Percentiles rank a stretch among this genome's conserved stretches.
Conservation (phyloP, 2,888 invertebrate genomes). For the Eupithecia abbreviata region DNA sequence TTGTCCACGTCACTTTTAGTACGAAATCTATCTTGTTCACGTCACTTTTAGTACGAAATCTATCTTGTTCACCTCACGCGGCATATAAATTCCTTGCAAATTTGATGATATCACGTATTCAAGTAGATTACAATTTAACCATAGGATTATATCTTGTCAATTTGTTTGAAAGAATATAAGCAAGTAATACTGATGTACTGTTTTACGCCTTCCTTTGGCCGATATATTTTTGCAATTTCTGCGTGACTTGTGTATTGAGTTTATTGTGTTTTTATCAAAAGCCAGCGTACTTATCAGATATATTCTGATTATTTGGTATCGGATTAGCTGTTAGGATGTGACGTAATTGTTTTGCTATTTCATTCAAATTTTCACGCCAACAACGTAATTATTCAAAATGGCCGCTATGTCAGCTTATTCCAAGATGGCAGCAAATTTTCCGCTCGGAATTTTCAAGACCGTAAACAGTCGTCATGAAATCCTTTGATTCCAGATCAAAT, state of each 20-base stretch:
- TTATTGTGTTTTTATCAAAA: conserved; percentile 17
- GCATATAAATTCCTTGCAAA: neutral
- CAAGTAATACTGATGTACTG: conserved; percentile 2
- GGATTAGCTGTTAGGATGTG: conserved; percentile 4
- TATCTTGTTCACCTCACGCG: neutral
- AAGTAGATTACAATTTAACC: neutral
- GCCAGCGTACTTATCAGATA: conserved; percentile 5
- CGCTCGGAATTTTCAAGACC: conserved; percentile 44
- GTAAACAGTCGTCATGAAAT: conserved; percentile 46
- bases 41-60: neutral
- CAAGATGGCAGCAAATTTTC: conserved; percentile 34
- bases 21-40: neutral
- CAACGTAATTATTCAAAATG: neutral
- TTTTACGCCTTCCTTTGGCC: neutral
- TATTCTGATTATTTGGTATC: conserved; percentile 10
- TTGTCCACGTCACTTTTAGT: neutral
- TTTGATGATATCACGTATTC: neutral
- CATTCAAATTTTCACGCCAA: neutral
- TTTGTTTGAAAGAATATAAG: neutral
- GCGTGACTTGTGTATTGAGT: conserved; percentile 35
- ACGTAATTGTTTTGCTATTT: conserved; percentile 6
- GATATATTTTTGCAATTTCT: conserved; percentile 33
- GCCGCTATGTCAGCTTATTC: neutral
- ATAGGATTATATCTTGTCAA: neutral
- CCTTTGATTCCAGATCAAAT: conserved; percentile 51